phyloP scores from a whole-genome alignment of 2,888 invertebrate species.

The Sarcophaga carnaria region DNA sequence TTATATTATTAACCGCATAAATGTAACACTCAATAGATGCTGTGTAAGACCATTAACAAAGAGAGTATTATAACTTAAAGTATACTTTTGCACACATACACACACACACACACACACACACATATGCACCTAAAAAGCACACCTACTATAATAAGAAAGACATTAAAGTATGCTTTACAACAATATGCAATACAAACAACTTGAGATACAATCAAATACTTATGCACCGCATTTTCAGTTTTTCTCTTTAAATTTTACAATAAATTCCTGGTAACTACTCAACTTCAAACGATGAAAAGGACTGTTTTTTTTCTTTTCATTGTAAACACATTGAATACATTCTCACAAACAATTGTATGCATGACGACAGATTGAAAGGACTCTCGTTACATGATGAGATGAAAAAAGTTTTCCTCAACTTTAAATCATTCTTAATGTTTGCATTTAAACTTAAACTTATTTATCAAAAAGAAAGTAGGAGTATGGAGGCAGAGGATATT shows the following conservation, averaged over 20 bases:
- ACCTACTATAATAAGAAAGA: neutral
- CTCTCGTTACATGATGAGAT: neutral
- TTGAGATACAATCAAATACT: slow-evolving; percentile 59
- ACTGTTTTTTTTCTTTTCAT: slow-evolving; percentile 23
- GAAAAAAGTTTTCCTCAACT: slow-evolving; percentile 56
- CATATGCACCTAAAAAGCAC: neutral
- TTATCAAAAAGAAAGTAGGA: slow-evolving; percentile 30
- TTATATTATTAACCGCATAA: slow-evolving; percentile 15
- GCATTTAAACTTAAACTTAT: slow-evolving; percentile 67
- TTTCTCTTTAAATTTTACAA: slow-evolving; percentile 40
- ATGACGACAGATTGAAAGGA: slow-evolving; percentile 52
- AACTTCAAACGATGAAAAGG: slow-evolving; percentile 25
- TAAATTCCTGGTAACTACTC: slow-evolving; percentile 21
- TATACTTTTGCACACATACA: no score
- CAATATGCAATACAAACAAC: slow-evolving; percentile 49
- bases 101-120: neutral
- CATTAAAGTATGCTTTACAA: slow-evolving; percentile 11
- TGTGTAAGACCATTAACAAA: neutral
- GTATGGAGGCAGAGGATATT: slow-evolving; percentile 20
- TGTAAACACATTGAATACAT: neutral
- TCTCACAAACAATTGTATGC: slow-evolving; percentile 22
- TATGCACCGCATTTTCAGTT: slow-evolving; percentile 41
- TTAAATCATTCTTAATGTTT: slow-evolving; percentile 70
- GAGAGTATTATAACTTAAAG: neutral
- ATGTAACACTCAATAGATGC: slow-evolving; percentile 14